These are phyloP conservation scores for Lasius platythorax DNA, from an alignment of 2,888 invertebrate species.

Conservation along the genomic window DNA sequence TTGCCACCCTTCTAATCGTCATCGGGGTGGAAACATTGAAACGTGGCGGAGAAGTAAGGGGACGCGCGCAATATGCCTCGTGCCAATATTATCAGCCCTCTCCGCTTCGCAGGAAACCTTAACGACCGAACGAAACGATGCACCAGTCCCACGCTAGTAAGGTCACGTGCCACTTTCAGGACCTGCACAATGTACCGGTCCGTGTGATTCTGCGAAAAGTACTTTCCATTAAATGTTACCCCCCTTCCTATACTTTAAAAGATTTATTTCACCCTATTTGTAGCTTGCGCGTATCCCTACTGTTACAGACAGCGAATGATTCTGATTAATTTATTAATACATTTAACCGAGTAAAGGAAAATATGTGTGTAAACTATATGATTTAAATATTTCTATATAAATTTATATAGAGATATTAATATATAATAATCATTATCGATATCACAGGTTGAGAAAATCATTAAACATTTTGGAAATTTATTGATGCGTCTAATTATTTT, in stretches of 20 bases:
- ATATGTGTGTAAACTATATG: neutral
- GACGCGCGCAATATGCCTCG: slow-evolving; percentile 82
- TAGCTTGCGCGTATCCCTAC: slow-evolving; percentile 19
- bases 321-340: slow-evolving; percentile 12
- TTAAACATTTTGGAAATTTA: neutral
- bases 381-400: neutral
- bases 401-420: neutral
- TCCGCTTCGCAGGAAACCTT: slow-evolving; percentile 69
- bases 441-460: neutral
- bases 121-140: slow-evolving; percentile 71
- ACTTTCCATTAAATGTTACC: slow-evolving; percentile 67
- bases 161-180: slow-evolving; percentile 79
- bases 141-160: slow-evolving; percentile 81
- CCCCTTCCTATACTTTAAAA: slow-evolving; percentile 43
- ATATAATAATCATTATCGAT: neutral
- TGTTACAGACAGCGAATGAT: neutral
- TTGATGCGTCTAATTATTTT: neutral
- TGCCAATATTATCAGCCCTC: slow-evolving; percentile 82
- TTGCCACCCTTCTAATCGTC: slow-evolving; percentile 68
- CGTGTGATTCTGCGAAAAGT: slow-evolving; percentile 81
- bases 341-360: neutral
- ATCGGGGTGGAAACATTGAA: slow-evolving; percentile 74
- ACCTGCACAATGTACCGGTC: slow-evolving; percentile 80
- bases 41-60: slow-evolving; percentile 58
- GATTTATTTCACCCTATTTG: slow-evolving; percentile 70